phyloP scores from a whole-genome alignment of 2,113 vertebrate species.

The Myocastor coypus region DNA sequence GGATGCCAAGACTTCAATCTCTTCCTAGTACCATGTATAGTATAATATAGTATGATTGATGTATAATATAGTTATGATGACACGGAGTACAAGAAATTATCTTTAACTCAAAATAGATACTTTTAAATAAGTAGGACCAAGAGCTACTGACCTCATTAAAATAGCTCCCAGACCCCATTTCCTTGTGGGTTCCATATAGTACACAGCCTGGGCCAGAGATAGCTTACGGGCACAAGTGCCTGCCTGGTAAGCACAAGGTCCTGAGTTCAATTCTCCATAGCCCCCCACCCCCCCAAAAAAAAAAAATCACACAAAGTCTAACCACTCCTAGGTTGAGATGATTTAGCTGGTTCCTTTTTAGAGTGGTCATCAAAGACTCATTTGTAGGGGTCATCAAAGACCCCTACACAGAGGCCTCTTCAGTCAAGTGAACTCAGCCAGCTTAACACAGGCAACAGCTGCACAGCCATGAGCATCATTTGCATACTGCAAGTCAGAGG shows the following conservation, averaged over 20 bases:
- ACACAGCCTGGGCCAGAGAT: not conserved
- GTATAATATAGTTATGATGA: not conserved
- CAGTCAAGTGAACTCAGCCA: conserved; percentile 41
- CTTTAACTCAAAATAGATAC: conserved; percentile 22
- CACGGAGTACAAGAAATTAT: not conserved
- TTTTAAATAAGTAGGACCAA: not conserved
- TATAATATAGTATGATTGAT: too few species aligned
- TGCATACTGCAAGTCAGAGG: conserved; percentile 28
- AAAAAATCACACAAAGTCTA: not conserved
- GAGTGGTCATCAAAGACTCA: not conserved
- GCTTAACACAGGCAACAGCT: conserved; percentile 47
- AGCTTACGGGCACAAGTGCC: too few species aligned
- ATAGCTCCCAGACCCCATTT: not conserved
- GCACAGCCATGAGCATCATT: not conserved
- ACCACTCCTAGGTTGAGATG: not conserved
- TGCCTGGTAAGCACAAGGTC: too few species aligned
- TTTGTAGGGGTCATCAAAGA: conserved; percentile 6
- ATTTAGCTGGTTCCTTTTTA: not conserved
- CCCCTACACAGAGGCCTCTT: conserved; percentile 13
- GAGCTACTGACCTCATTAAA: not conserved
- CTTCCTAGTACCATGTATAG: not conserved
- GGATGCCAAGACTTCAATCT: not conserved
- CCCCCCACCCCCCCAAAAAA: too few species aligned
- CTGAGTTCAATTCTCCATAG: too few species aligned
- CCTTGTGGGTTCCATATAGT: not conserved